Conservation (phyloP, 2,797 vertebrate genomes). For the Fundulus diaphanus region DNA sequence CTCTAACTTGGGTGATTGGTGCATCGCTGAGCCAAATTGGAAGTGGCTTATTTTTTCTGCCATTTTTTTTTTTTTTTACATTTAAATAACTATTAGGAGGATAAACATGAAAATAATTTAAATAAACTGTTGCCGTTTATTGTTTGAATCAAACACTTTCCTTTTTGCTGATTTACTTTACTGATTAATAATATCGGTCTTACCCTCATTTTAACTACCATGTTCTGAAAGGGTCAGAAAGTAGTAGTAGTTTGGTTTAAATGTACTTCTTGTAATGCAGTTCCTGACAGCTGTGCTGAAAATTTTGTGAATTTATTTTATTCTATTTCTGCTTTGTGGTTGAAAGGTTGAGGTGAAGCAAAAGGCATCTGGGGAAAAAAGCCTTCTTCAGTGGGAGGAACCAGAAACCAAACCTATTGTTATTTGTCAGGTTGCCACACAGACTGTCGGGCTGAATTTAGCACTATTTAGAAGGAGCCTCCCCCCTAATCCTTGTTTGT, state of each 20-base stretch:
- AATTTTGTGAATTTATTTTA: no score
- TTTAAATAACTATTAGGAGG: neutral
- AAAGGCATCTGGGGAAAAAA: neutral
- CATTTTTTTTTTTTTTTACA: neutral
- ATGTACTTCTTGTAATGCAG: no score
- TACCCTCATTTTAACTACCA: no score
- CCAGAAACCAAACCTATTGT: slow-evolving; percentile 1
- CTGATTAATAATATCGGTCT: no score
- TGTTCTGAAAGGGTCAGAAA: no score
- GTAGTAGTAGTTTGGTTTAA: no score
- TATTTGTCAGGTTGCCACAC: neutral
- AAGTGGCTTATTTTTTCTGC: slow-evolving; percentile 6
- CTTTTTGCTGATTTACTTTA: neutral
- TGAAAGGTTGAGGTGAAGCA: neutral
- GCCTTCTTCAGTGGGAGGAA: neutral
- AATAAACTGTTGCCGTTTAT: neutral
- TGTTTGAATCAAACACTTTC: neutral
- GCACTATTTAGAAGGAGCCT: neutral
- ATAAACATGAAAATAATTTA: neutral
- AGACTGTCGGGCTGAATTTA: neutral
- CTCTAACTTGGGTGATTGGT: slow-evolving; percentile 32
- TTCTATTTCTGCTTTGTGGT: neutral
- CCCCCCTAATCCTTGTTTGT: neutral
- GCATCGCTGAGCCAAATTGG: slow-evolving; percentile 22
- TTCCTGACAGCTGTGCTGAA: no score